Base-by-base conservation (phyloP, 2,113 vertebrate genomes). In the Gavia stellata region DNA sequence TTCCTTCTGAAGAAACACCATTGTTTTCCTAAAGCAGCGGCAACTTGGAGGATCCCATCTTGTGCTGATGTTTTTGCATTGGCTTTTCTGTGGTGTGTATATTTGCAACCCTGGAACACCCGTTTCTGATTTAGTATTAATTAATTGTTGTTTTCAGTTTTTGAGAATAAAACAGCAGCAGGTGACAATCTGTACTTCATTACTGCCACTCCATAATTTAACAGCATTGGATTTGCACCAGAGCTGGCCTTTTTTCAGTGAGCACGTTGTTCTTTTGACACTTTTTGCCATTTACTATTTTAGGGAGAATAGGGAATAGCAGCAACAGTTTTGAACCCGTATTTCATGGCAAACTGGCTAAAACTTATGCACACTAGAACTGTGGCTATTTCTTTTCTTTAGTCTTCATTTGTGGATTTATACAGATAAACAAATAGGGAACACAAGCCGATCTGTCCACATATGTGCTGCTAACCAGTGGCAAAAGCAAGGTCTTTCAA, bases 141-240 rank as follows among this genome's bases (percentile, higher is more conserved):
- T 90, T 92, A 83, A 73, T 93, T 55, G 29, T 67, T 90, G 42
- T 28, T 42, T 88, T 90, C 26, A 24, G 59, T 42, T 81, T 92
- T 81, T 88, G 63, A 91, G 50, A 86, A 23, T 71, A 58, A 77
- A 96, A 53, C 38, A 81, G 55, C 80, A 92, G 79, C 63, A 91
- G 88, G 75, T 96, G 59, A 73, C 77, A 86, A 62, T 70, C 63
- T 93, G 62, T 88, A 71, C 75, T 94, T 94, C 63, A 42, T 84
- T 93, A 86, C 31, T 82, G 66, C 44, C 53, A 58, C 75, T 88
- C 45, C 26, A 21, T 88, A 85, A 56, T 90, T 92, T 74, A 91
- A 26, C 68, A 81, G 75, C 33, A 33, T 31, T 88, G 91, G 55
- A 58, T 86, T 94, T 92, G 33, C 68, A 94, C 31, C 71, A 86